Conservation (phyloP, 2,888 invertebrate species). For the Polydrusus cervinus region DNA sequence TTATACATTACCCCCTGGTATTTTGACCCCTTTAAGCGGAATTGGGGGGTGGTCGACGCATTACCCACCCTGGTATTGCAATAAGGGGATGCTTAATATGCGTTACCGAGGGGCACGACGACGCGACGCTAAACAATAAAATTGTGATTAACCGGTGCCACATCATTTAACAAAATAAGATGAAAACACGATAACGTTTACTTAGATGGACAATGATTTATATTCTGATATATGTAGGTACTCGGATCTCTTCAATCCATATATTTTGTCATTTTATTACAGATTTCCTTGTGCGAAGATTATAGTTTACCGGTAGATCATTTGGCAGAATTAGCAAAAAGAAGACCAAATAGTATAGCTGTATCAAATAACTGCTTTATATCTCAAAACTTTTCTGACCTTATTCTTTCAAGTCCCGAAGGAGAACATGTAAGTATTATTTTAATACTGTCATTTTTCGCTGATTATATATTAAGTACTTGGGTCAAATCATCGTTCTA, state of each 20-base stretch:
- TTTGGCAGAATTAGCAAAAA: conserved; percentile 78
- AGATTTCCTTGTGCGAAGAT: conserved; percentile 91
- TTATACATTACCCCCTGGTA: conserved; percentile 63
- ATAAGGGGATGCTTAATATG: conserved; percentile 22
- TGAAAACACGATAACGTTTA: too few species aligned
- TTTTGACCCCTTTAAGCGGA: conserved; percentile 30
- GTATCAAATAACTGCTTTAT: conserved; percentile 69
- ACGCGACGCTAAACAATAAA: too few species aligned
- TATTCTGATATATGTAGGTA: too few species aligned
- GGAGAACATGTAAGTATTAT: conserved; percentile 70
- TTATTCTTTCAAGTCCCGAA: conserved; percentile 72
- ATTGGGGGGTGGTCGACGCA: conserved; percentile 30
- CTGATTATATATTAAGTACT: too few species aligned
- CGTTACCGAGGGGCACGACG: too few species aligned
- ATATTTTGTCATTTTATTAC: conserved; percentile 64
- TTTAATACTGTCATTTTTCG: too few species aligned
- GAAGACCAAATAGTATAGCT: conserved; percentile 78
- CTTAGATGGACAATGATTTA: too few species aligned
- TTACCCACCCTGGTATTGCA: conserved; percentile 28
- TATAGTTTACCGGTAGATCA: conserved; percentile 91
- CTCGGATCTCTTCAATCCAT: too few species aligned
- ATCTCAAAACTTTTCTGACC: conserved; percentile 75
- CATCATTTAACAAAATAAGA: not conserved
- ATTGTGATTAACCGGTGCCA: too few species aligned
- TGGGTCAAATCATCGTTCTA: too few species aligned